Evolutionary conservation across 1,140 invertebrate genomes (phyloP).

Genomic region (Ptiloglossa arizonensis): DNA sequence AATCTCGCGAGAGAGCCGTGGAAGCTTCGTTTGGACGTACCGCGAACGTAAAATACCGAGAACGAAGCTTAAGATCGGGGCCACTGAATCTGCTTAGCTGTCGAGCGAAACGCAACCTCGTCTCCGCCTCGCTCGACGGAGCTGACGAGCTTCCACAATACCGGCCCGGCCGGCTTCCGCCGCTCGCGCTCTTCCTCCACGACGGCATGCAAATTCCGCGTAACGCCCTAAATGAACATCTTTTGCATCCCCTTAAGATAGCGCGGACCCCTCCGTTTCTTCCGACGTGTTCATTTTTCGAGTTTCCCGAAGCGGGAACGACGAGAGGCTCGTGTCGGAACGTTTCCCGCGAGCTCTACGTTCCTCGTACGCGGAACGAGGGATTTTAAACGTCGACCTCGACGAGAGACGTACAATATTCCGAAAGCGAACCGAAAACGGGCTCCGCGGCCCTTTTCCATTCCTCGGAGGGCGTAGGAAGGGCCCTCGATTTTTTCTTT

Average conservation of each 20-base stretch:
- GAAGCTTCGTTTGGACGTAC: slow-evolving; percentile 16
- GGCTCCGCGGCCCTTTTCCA: too few species aligned
- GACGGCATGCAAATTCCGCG: slow-evolving; percentile 21
- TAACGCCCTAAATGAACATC: slow-evolving; percentile 28
- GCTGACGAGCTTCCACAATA: neutral
- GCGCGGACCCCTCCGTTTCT: neutral
- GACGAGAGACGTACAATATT: too few species aligned
- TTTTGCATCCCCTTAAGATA: slow-evolving; percentile 28
- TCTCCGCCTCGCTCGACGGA: neutral
- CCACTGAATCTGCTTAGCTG: slow-evolving; percentile 59
- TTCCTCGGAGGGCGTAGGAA: too few species aligned
- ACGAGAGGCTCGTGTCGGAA: neutral
- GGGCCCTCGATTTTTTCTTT: too few species aligned
- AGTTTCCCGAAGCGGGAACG: neutral
- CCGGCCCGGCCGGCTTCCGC: neutral
- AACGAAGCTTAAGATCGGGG: slow-evolving; percentile 56
- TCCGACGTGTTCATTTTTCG: too few species aligned
- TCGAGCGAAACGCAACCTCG: slow-evolving; percentile 33
- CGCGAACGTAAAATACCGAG: slow-evolving; percentile 42
- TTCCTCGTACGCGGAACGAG: too few species aligned
- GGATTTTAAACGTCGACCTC: too few species aligned
- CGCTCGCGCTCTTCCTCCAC: neutral
- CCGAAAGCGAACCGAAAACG: too few species aligned
- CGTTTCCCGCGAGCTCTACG: neutral
- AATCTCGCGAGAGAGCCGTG: neutral